Percentiles rank a stretch among this genome's conserved stretches.
phyloP scores from a whole-genome alignment of 1,140 invertebrate species.

The Meloidogyne chitwoodi region DNA sequence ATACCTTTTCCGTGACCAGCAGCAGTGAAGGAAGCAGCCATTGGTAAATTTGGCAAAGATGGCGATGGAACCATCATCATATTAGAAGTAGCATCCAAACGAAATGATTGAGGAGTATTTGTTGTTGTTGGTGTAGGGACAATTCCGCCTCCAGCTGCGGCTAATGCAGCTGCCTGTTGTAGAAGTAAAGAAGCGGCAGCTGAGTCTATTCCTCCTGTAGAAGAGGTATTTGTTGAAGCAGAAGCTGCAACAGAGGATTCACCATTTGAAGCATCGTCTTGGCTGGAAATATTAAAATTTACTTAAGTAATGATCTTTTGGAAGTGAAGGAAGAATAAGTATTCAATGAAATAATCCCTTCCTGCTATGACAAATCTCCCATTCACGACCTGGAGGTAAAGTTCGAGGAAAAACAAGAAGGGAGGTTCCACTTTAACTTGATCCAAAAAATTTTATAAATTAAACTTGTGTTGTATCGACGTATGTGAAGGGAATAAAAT shows the following conservation, averaged over 20 bases:
- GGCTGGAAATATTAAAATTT: conserved; percentile 38
- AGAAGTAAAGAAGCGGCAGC: conserved; percentile 7
- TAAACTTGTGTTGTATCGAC: background rate
- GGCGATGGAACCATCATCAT: conserved; percentile 54
- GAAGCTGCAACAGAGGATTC: conserved; percentile 15
- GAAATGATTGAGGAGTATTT: conserved; percentile 13
- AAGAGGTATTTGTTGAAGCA: background rate
- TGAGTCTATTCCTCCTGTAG: background rate
- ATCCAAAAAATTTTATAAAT: background rate
- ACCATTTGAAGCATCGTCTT: conserved; percentile 42
- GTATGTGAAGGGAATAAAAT: background rate
- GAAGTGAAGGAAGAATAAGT: no score
- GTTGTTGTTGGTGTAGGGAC: conserved; percentile 15
- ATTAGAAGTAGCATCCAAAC: background rate
- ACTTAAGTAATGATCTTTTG: no score
- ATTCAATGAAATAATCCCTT: no score
- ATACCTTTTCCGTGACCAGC: background rate
- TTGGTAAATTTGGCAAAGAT: conserved; percentile 47
- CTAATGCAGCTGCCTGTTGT: conserved; percentile 16
- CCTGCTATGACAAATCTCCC: no score
- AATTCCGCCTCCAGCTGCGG: conserved; percentile 9
- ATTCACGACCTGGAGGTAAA: no score
- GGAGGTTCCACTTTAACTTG: no score
- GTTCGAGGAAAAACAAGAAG: no score
- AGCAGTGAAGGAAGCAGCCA: background rate